These are phyloP conservation scores for Sebastes kiyomatsui DNA, from an alignment of 2,797 vertebrate species.

Conservation along the genomic window DNA sequence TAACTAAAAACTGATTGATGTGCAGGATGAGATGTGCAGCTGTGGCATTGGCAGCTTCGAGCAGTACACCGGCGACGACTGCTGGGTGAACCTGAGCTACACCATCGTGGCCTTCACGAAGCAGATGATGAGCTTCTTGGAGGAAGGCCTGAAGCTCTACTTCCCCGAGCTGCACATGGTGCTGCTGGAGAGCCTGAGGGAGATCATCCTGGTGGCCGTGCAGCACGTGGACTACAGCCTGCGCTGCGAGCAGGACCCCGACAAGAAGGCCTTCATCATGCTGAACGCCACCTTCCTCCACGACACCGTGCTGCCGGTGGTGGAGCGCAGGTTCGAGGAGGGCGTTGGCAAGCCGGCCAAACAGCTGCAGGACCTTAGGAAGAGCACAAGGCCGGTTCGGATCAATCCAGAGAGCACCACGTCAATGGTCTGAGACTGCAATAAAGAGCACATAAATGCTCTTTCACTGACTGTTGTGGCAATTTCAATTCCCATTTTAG, in stretches of 20 bases:
- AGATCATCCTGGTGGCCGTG: slow-evolving; percentile 95
- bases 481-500: neutral
- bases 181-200: slow-evolving; percentile 93
- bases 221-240: slow-evolving; percentile 99
- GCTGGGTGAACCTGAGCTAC: slow-evolving; percentile 99
- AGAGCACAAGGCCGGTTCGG: slow-evolving; percentile 87
- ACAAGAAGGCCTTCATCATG: slow-evolving; percentile 94
- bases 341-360: slow-evolving; percentile 97
- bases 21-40: slow-evolving; percentile 91
- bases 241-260: slow-evolving; percentile 94
- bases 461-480: neutral
- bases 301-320: slow-evolving; percentile 95
- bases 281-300: slow-evolving; percentile 96
- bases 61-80: slow-evolving; percentile 95
- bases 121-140: slow-evolving; percentile 97
- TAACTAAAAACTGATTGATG: neutral
- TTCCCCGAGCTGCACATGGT: slow-evolving; percentile 98
- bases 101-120: slow-evolving; percentile 98
- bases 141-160: slow-evolving; percentile 96
- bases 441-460: neutral
- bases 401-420: slow-evolving; percentile 96
- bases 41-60: slow-evolving; percentile 91
- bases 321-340: slow-evolving; percentile 95
- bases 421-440: slow-evolving; percentile 87
- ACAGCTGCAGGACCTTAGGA: slow-evolving; percentile 95